Percentiles rank a stretch among this genome's conserved stretches.
phyloP scores from a whole-genome alignment of 2,888 invertebrate genomes.

The Agapetus fuscipes region DNA sequence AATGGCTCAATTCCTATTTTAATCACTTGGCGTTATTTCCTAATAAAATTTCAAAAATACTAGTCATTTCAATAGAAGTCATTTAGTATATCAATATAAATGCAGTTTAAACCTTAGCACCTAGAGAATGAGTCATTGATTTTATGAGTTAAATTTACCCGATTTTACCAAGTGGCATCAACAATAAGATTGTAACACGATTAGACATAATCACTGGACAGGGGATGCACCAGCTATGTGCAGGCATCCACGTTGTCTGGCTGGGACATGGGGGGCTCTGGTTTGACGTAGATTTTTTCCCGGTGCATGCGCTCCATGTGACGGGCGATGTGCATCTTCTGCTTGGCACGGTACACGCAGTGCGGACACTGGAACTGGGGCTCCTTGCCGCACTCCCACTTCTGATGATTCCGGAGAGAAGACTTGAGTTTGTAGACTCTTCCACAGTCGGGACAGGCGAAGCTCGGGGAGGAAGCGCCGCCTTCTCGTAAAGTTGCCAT shows the following conservation, averaged over 20 bases:
- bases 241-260: slow-evolving; percentile 45
- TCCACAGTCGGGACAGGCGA: slow-evolving; percentile 74
- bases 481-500: slow-evolving; percentile 49
- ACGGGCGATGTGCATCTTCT: slow-evolving; percentile 75
- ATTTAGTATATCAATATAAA: too few relatives aligned
- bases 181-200: neutral
- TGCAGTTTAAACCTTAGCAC: too few relatives aligned
- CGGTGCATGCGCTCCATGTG: slow-evolving; percentile 79
- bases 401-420: slow-evolving; percentile 72
- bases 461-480: slow-evolving; percentile 30
- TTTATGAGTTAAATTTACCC: too few relatives aligned
- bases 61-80: too few relatives aligned
- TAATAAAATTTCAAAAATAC: too few relatives aligned
- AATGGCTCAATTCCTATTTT: too few relatives aligned
- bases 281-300: slow-evolving; percentile 47
- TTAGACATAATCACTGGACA: neutral
- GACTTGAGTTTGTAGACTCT: slow-evolving; percentile 81
- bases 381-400: slow-evolving; percentile 80
- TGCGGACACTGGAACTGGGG: slow-evolving; percentile 75
- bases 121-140: too few relatives aligned
- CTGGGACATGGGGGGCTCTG: slow-evolving; percentile 41
- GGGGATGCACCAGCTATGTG: too few relatives aligned
- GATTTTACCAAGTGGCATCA: too few relatives aligned
- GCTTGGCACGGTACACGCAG: slow-evolving; percentile 75
- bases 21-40: too few relatives aligned